Conservation (phyloP, 2,888 invertebrate species). For the Steinernema hermaphroditum region DNA sequence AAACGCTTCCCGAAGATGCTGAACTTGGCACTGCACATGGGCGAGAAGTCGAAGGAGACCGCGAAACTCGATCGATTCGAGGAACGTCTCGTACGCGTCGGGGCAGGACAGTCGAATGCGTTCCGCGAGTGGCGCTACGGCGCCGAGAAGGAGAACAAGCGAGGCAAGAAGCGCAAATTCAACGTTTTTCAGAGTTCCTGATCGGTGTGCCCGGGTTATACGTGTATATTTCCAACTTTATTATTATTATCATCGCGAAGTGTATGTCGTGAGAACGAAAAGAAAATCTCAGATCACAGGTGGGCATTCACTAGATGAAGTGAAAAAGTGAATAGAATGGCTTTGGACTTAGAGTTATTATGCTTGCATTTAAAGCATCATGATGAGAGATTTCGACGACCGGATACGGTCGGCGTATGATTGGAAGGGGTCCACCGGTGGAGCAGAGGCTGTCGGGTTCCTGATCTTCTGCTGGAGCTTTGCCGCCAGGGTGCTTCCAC, state of each 20-base stretch:
- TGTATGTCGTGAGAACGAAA: background rate
- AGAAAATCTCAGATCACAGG: background rate
- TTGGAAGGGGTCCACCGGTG: slow-evolving; percentile 35
- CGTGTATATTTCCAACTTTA: background rate
- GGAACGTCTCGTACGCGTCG: background rate
- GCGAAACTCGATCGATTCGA: background rate
- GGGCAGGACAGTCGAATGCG: background rate
- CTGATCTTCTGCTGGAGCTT: slow-evolving; percentile 22
- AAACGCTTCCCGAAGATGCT: background rate
- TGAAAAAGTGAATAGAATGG: background rate
- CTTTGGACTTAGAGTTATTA: background rate
- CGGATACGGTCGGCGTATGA: slow-evolving; percentile 35
- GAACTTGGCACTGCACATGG: background rate
- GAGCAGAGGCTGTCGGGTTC: background rate
- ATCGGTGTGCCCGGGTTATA: too few species aligned
- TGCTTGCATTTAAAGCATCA: slow-evolving; percentile 33
- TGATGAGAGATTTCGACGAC: slow-evolving; percentile 34
- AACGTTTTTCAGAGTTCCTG: background rate
- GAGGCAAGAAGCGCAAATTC: background rate
- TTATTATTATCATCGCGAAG: too few species aligned
- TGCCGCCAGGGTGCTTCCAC: slow-evolving; percentile 26
- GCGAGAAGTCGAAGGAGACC: background rate
- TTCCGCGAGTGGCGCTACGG: background rate
- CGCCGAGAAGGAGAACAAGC: background rate
- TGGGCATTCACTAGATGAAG: background rate